These are phyloP conservation scores for Lagocephalus sceleratus DNA, from an alignment of 2,797 vertebrate genomes.

Conservation along the genomic window DNA sequence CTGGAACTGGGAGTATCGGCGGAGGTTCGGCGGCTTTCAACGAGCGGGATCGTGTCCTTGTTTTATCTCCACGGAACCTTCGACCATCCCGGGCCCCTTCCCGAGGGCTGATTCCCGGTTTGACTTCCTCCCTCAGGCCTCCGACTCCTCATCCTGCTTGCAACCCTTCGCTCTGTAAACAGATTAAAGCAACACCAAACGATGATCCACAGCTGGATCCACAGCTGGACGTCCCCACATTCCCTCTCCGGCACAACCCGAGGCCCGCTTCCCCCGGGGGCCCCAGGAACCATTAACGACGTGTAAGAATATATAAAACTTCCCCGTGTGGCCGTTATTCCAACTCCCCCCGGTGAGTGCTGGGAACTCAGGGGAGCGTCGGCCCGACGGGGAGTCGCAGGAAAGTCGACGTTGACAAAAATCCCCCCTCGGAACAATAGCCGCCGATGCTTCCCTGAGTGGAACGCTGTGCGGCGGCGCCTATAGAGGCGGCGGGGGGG, in stretches of 20 bases:
- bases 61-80: too few species aligned
- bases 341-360: slow-evolving; percentile 52
- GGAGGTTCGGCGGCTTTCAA: slow-evolving; percentile 15
- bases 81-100: too few species aligned
- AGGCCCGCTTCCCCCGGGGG: slow-evolving; percentile 24
- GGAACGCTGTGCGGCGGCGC: slow-evolving; percentile 25
- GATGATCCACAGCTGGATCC: slow-evolving; percentile 43
- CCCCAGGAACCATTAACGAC: slow-evolving; percentile 61
- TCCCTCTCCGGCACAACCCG: slow-evolving; percentile 21
- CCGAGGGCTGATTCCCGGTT: slow-evolving; percentile 54
- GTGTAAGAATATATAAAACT: slow-evolving; percentile 64
- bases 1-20: too few species aligned
- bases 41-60: too few species aligned
- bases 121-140: slow-evolving; percentile 40
- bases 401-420: slow-evolving; percentile 51
- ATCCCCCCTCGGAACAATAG: slow-evolving; percentile 46
- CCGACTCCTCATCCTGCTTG: slow-evolving; percentile 15
- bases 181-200: slow-evolving; percentile 51
- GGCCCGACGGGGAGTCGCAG: slow-evolving; percentile 40
- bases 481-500: slow-evolving; percentile 28
- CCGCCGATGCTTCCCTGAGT: slow-evolving; percentile 37
- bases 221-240: slow-evolving; percentile 29
- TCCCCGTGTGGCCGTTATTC: slow-evolving; percentile 64
- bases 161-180: slow-evolving; percentile 42
- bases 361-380: slow-evolving; percentile 55